These are phyloP conservation scores for Sycophila texana DNA, from an alignment of 2,888 invertebrate species.

Conservation along the genomic window DNA sequence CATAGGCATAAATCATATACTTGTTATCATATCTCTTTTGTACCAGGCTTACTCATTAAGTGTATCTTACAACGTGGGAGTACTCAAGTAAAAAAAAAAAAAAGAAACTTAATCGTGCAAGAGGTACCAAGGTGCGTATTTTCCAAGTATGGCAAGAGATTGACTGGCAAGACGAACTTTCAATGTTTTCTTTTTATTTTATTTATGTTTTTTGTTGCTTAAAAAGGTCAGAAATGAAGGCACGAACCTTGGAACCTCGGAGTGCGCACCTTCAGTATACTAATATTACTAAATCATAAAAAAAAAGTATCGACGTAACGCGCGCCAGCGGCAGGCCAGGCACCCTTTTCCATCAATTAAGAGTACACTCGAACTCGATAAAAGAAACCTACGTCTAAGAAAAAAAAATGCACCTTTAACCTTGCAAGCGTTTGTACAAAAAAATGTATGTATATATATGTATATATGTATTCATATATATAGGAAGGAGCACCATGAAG, in stretches of 20 bases:
- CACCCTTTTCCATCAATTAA: constrained; percentile 33
- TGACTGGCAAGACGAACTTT: constrained; percentile 49
- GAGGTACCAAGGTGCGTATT: constrained; percentile 60
- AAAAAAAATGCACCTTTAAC: constrained; percentile 29
- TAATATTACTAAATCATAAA: constrained; percentile 44
- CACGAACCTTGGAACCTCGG: constrained; percentile 66
- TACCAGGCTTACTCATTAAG: constrained; percentile 59
- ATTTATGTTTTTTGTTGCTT: constrained; percentile 10
- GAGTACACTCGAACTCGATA: constrained; percentile 34
- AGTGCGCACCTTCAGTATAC: constrained; percentile 59
- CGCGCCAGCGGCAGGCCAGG: constrained; percentile 52
- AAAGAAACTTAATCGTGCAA: constrained; percentile 41
- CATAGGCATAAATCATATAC: constrained; percentile 61
- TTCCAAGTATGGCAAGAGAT: constrained; percentile 51
- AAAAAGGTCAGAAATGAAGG: constrained; percentile 49
- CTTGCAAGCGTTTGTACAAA: constrained; percentile 22
- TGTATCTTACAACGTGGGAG: constrained; percentile 69
- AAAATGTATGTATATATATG: constrained; percentile 18
- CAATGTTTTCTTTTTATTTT: constrained; percentile 16
- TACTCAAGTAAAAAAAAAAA: constrained; percentile 59
- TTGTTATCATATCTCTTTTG: constrained; percentile 58
- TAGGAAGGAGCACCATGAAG: constrained; percentile 53
- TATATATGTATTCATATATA: constrained; percentile 26
- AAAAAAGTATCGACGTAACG: constrained; percentile 41
- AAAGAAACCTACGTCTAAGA: constrained; percentile 27